phyloP scores from a whole-genome alignment of 1,140 invertebrate genomes.

The Drosophila bipectinata region DNA sequence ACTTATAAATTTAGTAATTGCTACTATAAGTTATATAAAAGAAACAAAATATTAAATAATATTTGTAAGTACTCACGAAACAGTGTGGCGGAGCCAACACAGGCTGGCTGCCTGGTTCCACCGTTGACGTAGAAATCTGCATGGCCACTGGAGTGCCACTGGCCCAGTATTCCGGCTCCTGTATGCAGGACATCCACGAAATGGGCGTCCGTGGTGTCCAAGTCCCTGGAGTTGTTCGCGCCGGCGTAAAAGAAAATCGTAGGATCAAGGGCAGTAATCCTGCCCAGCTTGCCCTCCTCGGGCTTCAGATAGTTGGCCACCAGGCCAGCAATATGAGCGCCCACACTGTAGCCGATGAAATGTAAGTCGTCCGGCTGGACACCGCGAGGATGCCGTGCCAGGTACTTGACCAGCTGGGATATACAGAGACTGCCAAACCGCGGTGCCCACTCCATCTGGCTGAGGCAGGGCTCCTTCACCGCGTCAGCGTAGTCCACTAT shows the following conservation, averaged over 20 bases:
- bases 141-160: conserved; percentile 94
- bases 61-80: conserved; percentile 87
- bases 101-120: conserved; percentile 94
- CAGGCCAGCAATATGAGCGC: conserved; percentile 93
- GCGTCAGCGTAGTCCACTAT: conserved; percentile 93
- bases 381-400: conserved; percentile 90
- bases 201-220: conserved; percentile 92
- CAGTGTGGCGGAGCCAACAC: conserved; percentile 89
- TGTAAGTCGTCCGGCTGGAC: conserved; percentile 90
- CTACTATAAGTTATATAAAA: background rate
- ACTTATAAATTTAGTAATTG: too few relatives aligned
- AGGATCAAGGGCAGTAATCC: conserved; percentile 93
- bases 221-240: conserved; percentile 90
- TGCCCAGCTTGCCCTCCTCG: conserved; percentile 88
- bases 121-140: conserved; percentile 96
- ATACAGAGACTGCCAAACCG: conserved; percentile 92
- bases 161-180: conserved; percentile 92
- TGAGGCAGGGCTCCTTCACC: conserved; percentile 92
- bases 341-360: conserved; percentile 93
- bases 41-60: background rate
- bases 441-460: conserved; percentile 93
- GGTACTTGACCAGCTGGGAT: conserved; percentile 91
- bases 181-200: conserved; percentile 96
- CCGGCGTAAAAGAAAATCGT: conserved; percentile 93
- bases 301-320: conserved; percentile 90